Conservation (phyloP, 2,113 vertebrate species). For the Brachionichthys hirsutus region DNA sequence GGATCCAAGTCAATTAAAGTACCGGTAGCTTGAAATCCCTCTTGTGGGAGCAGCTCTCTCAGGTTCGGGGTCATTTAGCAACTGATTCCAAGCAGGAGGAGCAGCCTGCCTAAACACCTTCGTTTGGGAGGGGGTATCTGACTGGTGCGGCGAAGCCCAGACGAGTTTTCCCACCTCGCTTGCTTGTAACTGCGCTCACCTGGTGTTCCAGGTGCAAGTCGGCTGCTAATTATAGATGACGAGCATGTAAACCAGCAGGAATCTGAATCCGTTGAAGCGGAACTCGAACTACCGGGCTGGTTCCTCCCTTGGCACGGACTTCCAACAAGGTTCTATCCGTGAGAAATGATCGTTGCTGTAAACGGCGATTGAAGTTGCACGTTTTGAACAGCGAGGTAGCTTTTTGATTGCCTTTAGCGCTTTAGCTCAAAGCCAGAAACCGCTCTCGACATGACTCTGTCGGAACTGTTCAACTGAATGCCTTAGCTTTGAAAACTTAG, state of each 20-base stretch:
- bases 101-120: no score
- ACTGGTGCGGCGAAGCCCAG: background rate
- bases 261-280: background rate
- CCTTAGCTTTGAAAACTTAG: background rate
- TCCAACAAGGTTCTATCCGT: conserved; percentile 6
- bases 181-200: conserved; percentile 3
- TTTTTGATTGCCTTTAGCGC: conserved; percentile 1
- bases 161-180: background rate
- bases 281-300: background rate
- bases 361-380: background rate
- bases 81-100: no score
- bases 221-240: background rate
- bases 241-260: conserved; percentile 6
- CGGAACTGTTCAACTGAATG: background rate
- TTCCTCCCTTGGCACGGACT: conserved; percentile 9
- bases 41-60: no score
- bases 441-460: no score
- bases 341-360: conserved; percentile 1
- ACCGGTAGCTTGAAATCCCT: no score
- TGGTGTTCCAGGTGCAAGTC: conserved; percentile 12
- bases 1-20: no score
- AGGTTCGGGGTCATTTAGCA: no score
- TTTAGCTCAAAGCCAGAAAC: no score
- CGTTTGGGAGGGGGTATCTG: no score
- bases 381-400: background rate